Base-by-base conservation (phyloP, 2,888 invertebrate species). In the Noctua comes region DNA sequence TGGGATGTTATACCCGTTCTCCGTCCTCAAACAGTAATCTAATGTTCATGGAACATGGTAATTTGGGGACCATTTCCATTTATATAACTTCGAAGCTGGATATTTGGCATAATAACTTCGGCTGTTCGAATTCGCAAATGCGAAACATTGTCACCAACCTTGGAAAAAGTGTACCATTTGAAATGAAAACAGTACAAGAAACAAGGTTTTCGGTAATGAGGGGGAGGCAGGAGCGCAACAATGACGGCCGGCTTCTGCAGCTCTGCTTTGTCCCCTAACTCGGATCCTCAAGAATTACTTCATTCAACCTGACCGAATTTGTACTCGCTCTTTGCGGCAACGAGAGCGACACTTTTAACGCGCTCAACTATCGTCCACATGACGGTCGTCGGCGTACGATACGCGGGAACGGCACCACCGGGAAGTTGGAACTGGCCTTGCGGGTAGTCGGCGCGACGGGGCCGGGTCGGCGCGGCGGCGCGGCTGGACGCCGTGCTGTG, bases 391-490 rank as follows among this genome's bases (percentile, higher is more conserved):
- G 85, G 91, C 90, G 92, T 90, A 90, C 88, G 90, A 88, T 90
- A 91, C 91, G 93, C 93, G 94, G 94, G 94, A 94, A 94, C 92
- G 92, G 93, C 91, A 90, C 88, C 91, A 84, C 86, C 88, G 91
- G 88, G 90, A 91, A 85, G 77, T 86, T 79, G 65, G 64, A 80
- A 85, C 86, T 89, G 73, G 88, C 83, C 80, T 84, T 88, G 76
- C 84, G 91, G 86, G 88, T 87, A 89, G 86, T 88, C 88, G 91
- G 88, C 90, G 90, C 91, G 90, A 89, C 90, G 90, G 89, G 89
- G 91, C 91, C 91, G 91, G 87, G 81, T 91, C 88, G 90, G 93
- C 92, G 92, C 92, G 92, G 84, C 87, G 90, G 91, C 92, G 92
- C 89, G 84, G 85, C 85, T 85, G 90, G 89, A 84, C 89, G 89